Percentiles rank a stretch among this genome's conserved stretches.
Evolutionary conservation across 2,113 vertebrate genomes (phyloP).

Genomic region (Nyctibius bracteatus): DNA sequence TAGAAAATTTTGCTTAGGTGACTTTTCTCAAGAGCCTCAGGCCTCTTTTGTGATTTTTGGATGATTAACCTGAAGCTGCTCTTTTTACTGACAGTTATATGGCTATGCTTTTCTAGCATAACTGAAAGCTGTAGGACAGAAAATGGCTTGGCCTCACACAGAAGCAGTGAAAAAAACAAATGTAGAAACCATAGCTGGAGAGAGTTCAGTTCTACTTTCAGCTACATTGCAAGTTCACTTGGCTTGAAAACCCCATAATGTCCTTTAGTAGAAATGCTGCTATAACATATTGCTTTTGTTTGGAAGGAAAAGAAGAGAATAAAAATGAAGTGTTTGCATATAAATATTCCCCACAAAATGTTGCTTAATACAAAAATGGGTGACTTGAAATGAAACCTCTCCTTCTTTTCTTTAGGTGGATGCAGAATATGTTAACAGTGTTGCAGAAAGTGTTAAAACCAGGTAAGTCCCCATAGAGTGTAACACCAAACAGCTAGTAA

Average conservation of each 20-base stretch:
- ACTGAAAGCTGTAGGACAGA: background rate
- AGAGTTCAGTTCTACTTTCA: background rate
- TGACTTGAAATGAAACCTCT: background rate
- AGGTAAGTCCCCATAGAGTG: constrained; percentile 71
- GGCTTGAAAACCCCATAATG: background rate
- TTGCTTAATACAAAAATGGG: background rate
- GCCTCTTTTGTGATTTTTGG: background rate
- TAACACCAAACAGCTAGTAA: background rate
- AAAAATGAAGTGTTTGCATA: background rate
- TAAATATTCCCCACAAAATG: background rate
- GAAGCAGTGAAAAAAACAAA: background rate
- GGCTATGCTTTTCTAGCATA: background rate
- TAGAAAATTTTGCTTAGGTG: background rate
- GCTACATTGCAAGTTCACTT: background rate
- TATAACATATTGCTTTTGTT: background rate
- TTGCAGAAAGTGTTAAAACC: constrained; percentile 72
- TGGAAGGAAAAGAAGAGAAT: background rate
- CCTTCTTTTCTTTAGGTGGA: constrained; percentile 72
- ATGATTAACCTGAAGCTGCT: background rate
- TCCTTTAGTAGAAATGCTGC: background rate
- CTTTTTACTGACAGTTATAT: background rate
- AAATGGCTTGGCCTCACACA: background rate
- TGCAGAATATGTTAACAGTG: constrained; percentile 66
- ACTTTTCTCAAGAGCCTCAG: background rate
- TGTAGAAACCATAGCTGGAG: background rate